These are phyloP conservation scores for Petaurus breviceps DNA, from an alignment of 2,113 vertebrate genomes.

Conservation along the genomic window DNA sequence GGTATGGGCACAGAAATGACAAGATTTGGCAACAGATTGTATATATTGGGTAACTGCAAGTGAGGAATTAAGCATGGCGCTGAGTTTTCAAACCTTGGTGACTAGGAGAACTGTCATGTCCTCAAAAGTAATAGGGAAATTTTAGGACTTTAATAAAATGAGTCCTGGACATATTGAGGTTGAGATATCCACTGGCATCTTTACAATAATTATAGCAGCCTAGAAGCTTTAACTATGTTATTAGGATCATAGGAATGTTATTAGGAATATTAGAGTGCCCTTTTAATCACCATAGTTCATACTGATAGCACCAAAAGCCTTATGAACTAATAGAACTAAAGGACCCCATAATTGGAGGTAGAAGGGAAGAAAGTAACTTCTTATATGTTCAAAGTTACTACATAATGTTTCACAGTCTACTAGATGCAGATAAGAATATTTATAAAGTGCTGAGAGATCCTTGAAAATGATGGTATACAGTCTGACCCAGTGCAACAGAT, in stretches of 20 bases:
- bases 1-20: neutral
- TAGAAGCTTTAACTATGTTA: neutral
- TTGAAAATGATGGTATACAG: neutral
- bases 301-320: slow-evolving; percentile 3
- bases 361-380: neutral
- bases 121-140: neutral
- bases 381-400: neutral
- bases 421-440: slow-evolving; percentile 43
- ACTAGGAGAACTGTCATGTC: neutral
- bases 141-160: neutral
- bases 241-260: too few species aligned
- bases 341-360: neutral
- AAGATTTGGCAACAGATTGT: neutral
- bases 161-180: neutral
- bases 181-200: neutral
- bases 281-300: neutral
- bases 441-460: slow-evolving; percentile 46
- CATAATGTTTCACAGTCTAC: slow-evolving; percentile 47
- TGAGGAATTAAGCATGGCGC: neutral
- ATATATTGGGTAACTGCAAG: neutral
- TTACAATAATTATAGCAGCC: neutral
- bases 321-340: neutral
- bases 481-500: slow-evolving; percentile 52
- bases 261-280: neutral
- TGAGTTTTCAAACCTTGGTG: neutral